phyloP scores from a whole-genome alignment of 2,888 invertebrate species.

The Charanyca ferruginea region DNA sequence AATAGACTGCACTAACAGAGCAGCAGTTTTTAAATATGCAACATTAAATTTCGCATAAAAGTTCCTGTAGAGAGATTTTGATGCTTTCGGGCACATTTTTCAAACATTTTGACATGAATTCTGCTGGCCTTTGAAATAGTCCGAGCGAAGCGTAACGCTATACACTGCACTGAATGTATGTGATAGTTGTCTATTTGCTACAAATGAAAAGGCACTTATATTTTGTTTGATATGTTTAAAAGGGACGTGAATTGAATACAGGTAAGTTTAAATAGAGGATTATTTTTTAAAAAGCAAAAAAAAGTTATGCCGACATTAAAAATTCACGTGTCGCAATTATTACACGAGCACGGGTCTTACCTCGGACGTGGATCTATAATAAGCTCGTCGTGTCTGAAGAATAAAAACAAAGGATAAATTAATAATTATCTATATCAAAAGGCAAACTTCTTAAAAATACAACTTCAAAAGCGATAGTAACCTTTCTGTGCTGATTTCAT shows the following conservation, averaged over 20 bases:
- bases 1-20: conserved; percentile 60
- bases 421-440: neutral
- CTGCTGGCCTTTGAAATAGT: conserved; percentile 74
- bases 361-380: too few species aligned
- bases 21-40: conserved; percentile 75
- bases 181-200: conserved; percentile 66
- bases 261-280: conserved; percentile 21
- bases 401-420: neutral
- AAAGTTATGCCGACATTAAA: conserved; percentile 1
- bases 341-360: neutral
- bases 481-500: neutral
- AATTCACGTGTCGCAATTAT: neutral
- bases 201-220: conserved; percentile 63
- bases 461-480: neutral
- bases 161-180: conserved; percentile 48
- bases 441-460: neutral
- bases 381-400: too few species aligned
- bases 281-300: conserved; percentile 2
- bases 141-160: conserved; percentile 58
- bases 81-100: conserved; percentile 75
- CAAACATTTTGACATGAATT: conserved; percentile 79
- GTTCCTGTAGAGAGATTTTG: conserved; percentile 71
- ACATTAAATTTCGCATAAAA: conserved; percentile 81
- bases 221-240: conserved; percentile 52
- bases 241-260: conserved; percentile 34